Evolutionary conservation across 2,113 vertebrate genomes (phyloP).

Genomic region (Sus scrofa): DNA sequence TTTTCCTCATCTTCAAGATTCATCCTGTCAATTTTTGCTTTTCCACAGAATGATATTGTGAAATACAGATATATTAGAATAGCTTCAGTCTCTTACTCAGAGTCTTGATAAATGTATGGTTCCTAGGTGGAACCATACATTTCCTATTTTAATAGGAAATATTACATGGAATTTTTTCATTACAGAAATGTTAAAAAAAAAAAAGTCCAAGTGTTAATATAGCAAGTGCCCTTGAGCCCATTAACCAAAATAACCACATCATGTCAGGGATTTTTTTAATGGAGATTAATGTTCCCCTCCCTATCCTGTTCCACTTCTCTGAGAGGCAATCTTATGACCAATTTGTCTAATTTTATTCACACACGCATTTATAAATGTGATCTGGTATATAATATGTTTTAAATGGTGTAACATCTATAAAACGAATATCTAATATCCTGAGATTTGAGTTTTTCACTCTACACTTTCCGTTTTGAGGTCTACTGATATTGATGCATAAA

Average conservation of each 20-base stretch:
- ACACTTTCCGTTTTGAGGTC: not conserved
- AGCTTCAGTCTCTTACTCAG: not conserved
- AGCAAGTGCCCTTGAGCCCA: not conserved
- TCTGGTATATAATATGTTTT: not conserved
- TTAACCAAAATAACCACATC: not conserved
- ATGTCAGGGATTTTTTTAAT: not conserved
- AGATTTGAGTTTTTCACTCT: constrained; percentile 1
- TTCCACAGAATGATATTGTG: not conserved
- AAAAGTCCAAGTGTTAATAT: not conserved
- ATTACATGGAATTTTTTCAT: not conserved
- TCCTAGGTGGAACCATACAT: not conserved
- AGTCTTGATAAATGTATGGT: not conserved
- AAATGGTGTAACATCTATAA: not conserved
- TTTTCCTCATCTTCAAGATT: not conserved
- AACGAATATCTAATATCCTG: not conserved
- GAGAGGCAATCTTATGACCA: not conserved
- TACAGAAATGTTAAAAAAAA: not conserved
- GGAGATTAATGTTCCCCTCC: not conserved
- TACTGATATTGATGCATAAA: not conserved
- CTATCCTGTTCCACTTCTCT: not conserved
- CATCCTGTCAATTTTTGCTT: not conserved
- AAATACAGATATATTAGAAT: not conserved
- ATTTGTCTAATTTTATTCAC: not conserved
- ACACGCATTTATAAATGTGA: not conserved
- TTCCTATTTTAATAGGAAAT: not conserved